Evolutionary conservation across 2,888 invertebrate genomes (phyloP), one percentile per base, ranked within the genome.

Genomic region (Leucania comma): DNA sequence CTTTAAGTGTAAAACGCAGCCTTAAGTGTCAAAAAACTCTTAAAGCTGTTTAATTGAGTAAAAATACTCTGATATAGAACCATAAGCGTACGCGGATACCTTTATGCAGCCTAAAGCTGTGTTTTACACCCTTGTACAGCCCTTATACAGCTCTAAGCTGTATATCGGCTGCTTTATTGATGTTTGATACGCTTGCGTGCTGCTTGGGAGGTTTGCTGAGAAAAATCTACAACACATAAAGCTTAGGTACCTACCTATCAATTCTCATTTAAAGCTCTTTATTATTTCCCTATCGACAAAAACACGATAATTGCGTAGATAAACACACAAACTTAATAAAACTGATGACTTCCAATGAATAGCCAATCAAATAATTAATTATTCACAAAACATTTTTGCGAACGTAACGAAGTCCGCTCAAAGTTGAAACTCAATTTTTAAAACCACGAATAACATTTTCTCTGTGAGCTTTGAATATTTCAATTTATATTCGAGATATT

Each of bases 311-410:
- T 56, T 66, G 26, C 54, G 5, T 64, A 62, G 29, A 56, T 24
- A 58, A n/a, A 51, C 38, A 48, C 20, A 53, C 10, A 50, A 67
- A 65, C 60, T 59, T 59, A 72, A 75, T 56, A 71, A 73, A 67
- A 59, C 56, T 66, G 53, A 73, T 69, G 68, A 70, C 74, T 42
- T 62, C 51, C 76, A 81, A 83, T 85, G 87, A 90, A 88, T 87
- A 81, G 81, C 86, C 85, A 89, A 89, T 88, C 87, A 87, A 86
- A 84, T 87, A 75, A 60, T 74, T 65, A 54, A 48, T 48, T 87
- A 88, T 87, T 86, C 84, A 83, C 84, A 82, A 88, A 88, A 84
- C 80, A 87, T 85, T 86, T 84, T 85, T 68, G 68, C 57, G 35
- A 83, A 81, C 81, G 74, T 64, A 61, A 70, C 61, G 62, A 76